phyloP scores from a whole-genome alignment of 2,888 invertebrate species.

The Agrotis puta region DNA sequence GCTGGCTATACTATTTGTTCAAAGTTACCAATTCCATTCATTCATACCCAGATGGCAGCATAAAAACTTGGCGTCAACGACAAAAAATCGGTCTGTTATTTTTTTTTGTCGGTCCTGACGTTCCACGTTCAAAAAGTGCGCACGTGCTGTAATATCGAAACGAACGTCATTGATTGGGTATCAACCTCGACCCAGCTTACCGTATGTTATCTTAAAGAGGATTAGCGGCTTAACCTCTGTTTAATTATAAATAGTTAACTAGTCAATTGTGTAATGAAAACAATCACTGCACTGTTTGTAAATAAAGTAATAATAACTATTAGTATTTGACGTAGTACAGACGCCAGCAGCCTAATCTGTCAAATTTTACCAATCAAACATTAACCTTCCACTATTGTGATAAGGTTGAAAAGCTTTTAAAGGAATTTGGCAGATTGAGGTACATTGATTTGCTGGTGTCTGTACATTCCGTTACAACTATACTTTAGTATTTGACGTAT shows the following conservation, averaged over 20 bases:
- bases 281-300: constrained; percentile 28
- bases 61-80: not conserved
- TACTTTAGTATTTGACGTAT: too few species aligned
- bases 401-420: too few species aligned
- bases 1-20: too few species aligned
- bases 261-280: constrained; percentile 22
- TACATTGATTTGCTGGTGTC: too few species aligned
- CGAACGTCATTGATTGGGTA: constrained; percentile 29
- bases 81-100: constrained; percentile 8
- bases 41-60: not conserved
- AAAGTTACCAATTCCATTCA: not conserved
- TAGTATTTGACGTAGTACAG: too few species aligned
- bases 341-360: too few species aligned
- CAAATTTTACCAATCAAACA: too few species aligned
- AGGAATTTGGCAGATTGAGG: too few species aligned
- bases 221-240: constrained; percentile 34
- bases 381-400: too few species aligned
- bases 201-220: constrained; percentile 30
- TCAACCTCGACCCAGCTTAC: constrained; percentile 12
- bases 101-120: constrained; percentile 20
- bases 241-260: constrained; percentile 16
- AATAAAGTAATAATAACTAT: constrained; percentile 28
- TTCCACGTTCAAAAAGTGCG: constrained; percentile 40
- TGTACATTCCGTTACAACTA: too few species aligned
- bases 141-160: constrained; percentile 52